A percentile compares a stretch with the other conserved stretches of the same genome.
These are phyloP conservation scores for Thereva unica DNA, from an alignment of 2,888 invertebrate species.

Conservation along the genomic window DNA sequence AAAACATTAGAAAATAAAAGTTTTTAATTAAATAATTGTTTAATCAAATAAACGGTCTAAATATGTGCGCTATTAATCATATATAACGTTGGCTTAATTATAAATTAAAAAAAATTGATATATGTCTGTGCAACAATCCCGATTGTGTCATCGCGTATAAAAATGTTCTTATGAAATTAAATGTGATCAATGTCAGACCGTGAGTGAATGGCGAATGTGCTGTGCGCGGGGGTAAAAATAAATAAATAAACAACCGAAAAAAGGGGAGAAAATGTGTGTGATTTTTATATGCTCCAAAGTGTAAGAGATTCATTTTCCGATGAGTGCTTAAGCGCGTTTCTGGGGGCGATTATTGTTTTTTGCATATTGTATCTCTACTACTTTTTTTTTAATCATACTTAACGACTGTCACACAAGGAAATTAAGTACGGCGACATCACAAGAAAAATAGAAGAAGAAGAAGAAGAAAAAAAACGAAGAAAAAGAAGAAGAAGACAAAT, in stretches of 20 bases:
- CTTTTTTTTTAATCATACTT: background rate
- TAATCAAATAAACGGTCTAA: background rate
- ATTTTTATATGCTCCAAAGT: too few relatives aligned
- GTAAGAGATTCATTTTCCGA: too few relatives aligned
- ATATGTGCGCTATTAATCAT: constrained; percentile 3
- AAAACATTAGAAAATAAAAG: constrained; percentile 33
- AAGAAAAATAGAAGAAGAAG: constrained; percentile 25
- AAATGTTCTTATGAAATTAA: constrained; percentile 27
- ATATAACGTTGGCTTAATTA: too few relatives aligned
- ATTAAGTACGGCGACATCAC: constrained; percentile 27
- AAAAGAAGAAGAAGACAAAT: constrained; percentile 24
- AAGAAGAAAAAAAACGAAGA: background rate
- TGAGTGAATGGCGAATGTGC: background rate
- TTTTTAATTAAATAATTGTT: constrained; percentile 16
- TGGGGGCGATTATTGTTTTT: too few relatives aligned
- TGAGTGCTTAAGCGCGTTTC: too few relatives aligned
- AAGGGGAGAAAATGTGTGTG: background rate
- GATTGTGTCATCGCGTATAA: constrained; percentile 16
- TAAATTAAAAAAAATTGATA: too few relatives aligned
- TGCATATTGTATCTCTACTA: too few relatives aligned
- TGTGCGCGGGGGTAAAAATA: constrained; percentile 14
- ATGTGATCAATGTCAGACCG: constrained; percentile 18
- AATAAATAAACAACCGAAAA: constrained; percentile 14
- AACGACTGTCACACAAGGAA: constrained; percentile 20
- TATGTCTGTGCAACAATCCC: background rate